Base-by-base conservation (phyloP, 2,888 invertebrate genomes). In the Chironomus tentans region DNA sequence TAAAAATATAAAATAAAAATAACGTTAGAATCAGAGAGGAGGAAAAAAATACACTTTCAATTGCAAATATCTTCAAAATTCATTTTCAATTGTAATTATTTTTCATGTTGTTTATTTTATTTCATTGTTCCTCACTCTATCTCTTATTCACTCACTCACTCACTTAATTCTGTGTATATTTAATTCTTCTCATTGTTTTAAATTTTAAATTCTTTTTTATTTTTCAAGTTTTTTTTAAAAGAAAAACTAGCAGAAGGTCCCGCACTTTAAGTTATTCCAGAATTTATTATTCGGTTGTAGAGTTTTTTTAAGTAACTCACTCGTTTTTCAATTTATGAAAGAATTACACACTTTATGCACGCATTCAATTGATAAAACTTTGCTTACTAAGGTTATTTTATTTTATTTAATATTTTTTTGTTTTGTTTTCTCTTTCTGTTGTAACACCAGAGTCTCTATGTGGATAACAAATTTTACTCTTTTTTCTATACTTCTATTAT, bases 331-430 rank as follows among this genome's bases (percentile, higher is more conserved):
- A 46, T 61, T 3, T 56, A 24, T 38, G 38, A 38, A 56, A 56
- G 71, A 50, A 56, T 71, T 72, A 72, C 61, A 72, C 72, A 72
- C 72, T 72, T 72, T 61, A 61, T 72, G 72, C 61, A 72, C 72
- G 72, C 62, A 72, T 72, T 50, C 50, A 74, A 74, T 74, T 74
- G 74, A 74, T 74, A 74, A 74, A 74, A 65, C 74, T 74, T 74
- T 38, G 48, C 68, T 50, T 50, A 21, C 13, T 56, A 50, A 13
- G 12, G 38, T 38, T 38, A 38, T 38, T 38, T 38, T 38, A 38
- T 38, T 38, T 38, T 38, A 38, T 38, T 38, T 4, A 10, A 38
- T 38, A 10, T 38, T 38, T 28, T 73, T 71, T 46, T 24, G 7
- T 56, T 71, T 13, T 12, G 28, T 73, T 38, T 38, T 38, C 10